Conservation (phyloP, 2,113 vertebrate species). For the Eretmodus cyanostictus region DNA sequence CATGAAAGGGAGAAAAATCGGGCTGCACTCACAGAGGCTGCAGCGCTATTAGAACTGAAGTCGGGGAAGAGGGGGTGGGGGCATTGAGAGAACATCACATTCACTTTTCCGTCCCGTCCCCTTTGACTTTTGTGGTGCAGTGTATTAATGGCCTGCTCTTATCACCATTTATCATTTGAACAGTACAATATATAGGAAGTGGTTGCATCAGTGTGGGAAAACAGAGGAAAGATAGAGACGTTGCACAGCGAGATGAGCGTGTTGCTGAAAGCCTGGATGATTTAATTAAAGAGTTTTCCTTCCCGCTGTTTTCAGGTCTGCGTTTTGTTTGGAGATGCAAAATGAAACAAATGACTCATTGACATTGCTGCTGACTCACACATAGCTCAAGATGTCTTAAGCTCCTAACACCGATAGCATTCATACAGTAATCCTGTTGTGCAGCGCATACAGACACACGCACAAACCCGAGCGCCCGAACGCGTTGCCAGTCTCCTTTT, state of each 20-base stretch:
- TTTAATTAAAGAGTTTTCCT: conserved; percentile 47
- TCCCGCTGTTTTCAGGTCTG: conserved; percentile 14
- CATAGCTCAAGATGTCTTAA: conserved; percentile 26
- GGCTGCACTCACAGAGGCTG: conserved; percentile 17
- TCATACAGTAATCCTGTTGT: not conserved
- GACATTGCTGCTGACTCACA: conserved; percentile 21
- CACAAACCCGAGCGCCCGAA: not conserved
- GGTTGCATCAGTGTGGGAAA: conserved; percentile 49
- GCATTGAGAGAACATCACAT: conserved; percentile 22
- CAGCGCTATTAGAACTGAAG: conserved; percentile 33
- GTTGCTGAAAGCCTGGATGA: conserved; percentile 32
- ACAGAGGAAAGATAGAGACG: conserved; percentile 50
- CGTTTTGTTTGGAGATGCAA: conserved; percentile 11
- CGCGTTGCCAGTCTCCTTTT: not conserved
- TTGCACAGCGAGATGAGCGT: conserved; percentile 26
- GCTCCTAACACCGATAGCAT: not conserved
- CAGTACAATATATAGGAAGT: conserved; percentile 56
- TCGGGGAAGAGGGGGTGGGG: not conserved
- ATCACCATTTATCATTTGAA: conserved; percentile 69
- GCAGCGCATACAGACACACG: not conserved
- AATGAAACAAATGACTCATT: conserved; percentile 43
- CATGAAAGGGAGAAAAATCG: conserved; percentile 27
- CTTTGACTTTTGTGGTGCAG: conserved; percentile 60
- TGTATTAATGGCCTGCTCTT: conserved; percentile 64
- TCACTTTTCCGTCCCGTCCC: conserved; percentile 54